Evolutionary conservation across 2,888 invertebrate genomes (phyloP), one percentile per base, ranked within the genome.

Genomic region (Tachina lurida): DNA sequence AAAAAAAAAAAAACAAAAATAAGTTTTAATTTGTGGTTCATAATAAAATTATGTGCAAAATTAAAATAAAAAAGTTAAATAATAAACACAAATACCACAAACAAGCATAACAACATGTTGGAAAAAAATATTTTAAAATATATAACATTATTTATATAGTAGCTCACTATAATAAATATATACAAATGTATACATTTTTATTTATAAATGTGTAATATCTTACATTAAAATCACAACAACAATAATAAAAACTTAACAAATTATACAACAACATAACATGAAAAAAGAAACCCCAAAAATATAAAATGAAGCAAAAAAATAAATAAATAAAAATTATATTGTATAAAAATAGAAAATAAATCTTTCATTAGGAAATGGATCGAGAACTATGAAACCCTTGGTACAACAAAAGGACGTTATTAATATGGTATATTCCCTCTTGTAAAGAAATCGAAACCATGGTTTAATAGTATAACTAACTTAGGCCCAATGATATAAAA

Each of bases 161-260:
- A 15, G n/a, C 74, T 77, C 60, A 84, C 39, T 56, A 70, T 52
- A 65, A 77, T 15, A 56, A 63, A 31, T 63, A 52, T 71, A 76
- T 71, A 78, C 70, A 89, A 84, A 88, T 87, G 86, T 84, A 87
- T 87, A 89, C 67, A 73, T 79, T 74, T 84, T 82, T 82, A 85
- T 85, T 85, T 82, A 85, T 85, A 85, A 71, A 78, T 85, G 82
- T 82, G 78, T 85, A 85, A 85, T 74, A 76, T 77, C 77, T 74
- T 76, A 78, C 81, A 80, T 73, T 63, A 13, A 75, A 67, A 75
- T 58, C 31, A 52, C 15, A 68, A 41, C n/a, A 63, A 68, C n/a
- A 62, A 78, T 39, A 65, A 80, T 41, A 76, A 54, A 65, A 71
- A 70, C 65, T 81, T 82, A 67, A 78, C 76, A 80, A 83, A 70